Evolutionary conservation across 2,797 vertebrate species (phyloP).

Genomic region (Sebastolobus alascanus): DNA sequence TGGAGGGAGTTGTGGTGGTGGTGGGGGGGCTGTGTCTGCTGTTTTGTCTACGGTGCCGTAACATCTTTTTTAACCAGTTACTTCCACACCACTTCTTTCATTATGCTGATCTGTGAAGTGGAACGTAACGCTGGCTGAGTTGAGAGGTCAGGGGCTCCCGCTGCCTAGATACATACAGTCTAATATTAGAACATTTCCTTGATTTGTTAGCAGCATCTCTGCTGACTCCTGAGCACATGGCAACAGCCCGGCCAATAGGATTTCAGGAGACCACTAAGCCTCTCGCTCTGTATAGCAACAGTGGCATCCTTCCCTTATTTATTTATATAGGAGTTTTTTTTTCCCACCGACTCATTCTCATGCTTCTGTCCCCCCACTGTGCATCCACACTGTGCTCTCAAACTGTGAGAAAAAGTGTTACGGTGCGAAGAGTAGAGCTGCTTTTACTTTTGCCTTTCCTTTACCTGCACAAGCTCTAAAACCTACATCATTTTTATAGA

Average conservation of each 20-base stretch:
- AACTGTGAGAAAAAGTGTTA: constrained; percentile 79
- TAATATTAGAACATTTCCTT: constrained; percentile 88
- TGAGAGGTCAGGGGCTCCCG: constrained; percentile 82
- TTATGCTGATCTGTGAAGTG: constrained; percentile 82
- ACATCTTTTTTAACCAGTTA: constrained; percentile 77
- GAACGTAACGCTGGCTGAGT: constrained; percentile 77
- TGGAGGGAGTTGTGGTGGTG: constrained; percentile 19
- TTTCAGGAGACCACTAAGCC: constrained; percentile 80
- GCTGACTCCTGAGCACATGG: constrained; percentile 83
- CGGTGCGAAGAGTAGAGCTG: constrained; percentile 52
- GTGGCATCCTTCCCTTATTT: constrained; percentile 83
- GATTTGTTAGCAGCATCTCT: constrained; percentile 86
- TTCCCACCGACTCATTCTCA: constrained; percentile 77
- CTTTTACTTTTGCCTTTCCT: constrained; percentile 43
- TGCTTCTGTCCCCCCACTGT: constrained; percentile 71
- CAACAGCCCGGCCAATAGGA: constrained; percentile 81
- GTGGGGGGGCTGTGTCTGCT: constrained; percentile 40
- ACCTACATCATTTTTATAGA: constrained; percentile 14
- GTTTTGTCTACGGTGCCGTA: constrained; percentile 64
- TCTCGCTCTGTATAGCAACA: constrained; percentile 85
- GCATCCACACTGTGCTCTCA: constrained; percentile 69
- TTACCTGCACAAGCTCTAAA: constrained; percentile 40
- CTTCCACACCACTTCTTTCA: constrained; percentile 79
- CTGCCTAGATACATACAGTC: constrained; percentile 88
- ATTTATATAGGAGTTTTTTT: constrained; percentile 79